These are phyloP conservation scores for Perca schrenkii DNA, from an alignment of 2,113 vertebrate species.

Conservation along the genomic window DNA sequence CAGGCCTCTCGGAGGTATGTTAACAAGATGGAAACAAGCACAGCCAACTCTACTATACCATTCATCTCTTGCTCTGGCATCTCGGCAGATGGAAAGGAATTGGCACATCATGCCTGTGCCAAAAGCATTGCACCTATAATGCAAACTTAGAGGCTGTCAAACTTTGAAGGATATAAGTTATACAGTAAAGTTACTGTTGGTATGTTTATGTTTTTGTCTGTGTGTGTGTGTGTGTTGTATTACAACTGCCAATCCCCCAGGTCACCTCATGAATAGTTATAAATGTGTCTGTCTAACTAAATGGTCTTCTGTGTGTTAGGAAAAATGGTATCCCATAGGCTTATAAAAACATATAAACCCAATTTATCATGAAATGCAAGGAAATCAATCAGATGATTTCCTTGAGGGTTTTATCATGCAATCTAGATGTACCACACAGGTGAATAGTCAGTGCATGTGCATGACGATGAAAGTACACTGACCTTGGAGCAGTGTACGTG, in stretches of 20 bases:
- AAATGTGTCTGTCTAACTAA: neutral
- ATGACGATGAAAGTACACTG: constrained; percentile 40
- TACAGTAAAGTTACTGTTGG: neutral
- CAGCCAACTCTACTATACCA: constrained; percentile 48
- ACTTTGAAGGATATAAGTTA: constrained; percentile 56
- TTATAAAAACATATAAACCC: constrained; percentile 8
- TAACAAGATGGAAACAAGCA: constrained; percentile 77
- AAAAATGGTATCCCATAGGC: neutral
- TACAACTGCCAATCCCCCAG: constrained; percentile 20
- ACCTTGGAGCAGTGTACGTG: constrained; percentile 29
- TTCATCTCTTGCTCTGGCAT: constrained; percentile 64
- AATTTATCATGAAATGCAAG: neutral
- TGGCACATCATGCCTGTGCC: constrained; percentile 61
- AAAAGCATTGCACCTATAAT: constrained; percentile 57
- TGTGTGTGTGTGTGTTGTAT: neutral
- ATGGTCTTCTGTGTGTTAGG: neutral
- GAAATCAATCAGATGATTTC: constrained; percentile 2
- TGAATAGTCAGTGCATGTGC: constrained; percentile 15
- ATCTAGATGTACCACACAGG: neutral
- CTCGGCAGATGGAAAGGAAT: constrained; percentile 64
- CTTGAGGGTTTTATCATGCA: neutral
- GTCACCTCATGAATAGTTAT: constrained; percentile 7
- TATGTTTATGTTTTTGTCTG: neutral
- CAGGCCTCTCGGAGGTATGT: constrained; percentile 61
- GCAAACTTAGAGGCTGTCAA: constrained; percentile 45